Base-by-base conservation (phyloP, 2,888 invertebrate genomes). In the Leptopilina myrica region DNA sequence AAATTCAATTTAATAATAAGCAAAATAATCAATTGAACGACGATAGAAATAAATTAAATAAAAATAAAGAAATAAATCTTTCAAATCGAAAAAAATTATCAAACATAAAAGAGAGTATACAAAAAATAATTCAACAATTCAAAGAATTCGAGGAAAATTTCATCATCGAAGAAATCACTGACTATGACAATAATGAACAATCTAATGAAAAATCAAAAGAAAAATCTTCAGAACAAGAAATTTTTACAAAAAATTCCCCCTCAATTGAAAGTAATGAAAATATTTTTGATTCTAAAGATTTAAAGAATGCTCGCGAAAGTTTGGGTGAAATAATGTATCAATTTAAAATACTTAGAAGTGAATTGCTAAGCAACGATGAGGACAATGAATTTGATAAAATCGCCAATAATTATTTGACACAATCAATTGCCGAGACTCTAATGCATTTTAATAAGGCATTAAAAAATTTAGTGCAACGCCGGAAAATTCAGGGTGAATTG, bases 61-160 rank as follows among this genome's bases (percentile, higher is more conserved):
- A 5, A 33, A 33, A 33, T 33, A 33, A 33, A 43, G 43, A 43
- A 6, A 43, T 43, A 8, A 43, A 8, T 43, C 43, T 6, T 43
- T 8, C 7, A 8, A 43, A 8, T 43, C 83, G 65, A 43, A 77
- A 81, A 67, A 78, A 79, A 78, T 43, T 77, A 77, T 65, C 5
- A 79, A 84, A 84, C 0, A 88, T 91, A 4, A 89, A 88, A 79
- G 89, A 91, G 78, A 91, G 88, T 75, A 91, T 92, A 80, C 87
- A 86, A 78, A 90, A 88, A 76, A 91, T 92, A 81, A 91, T 92
- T 82, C 86, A 87, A 80, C 91, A 91, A 79, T 91, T 91, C 80
- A 89, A 87, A 73, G 90, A 91, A 82, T 91, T 92, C 77, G 91
- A 91, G 80, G 88, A 88, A 77, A 86, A 90, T 79, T 88, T 91